Base-by-base conservation (phyloP, 2,797 vertebrate species). In the Brotula barbata region DNA sequence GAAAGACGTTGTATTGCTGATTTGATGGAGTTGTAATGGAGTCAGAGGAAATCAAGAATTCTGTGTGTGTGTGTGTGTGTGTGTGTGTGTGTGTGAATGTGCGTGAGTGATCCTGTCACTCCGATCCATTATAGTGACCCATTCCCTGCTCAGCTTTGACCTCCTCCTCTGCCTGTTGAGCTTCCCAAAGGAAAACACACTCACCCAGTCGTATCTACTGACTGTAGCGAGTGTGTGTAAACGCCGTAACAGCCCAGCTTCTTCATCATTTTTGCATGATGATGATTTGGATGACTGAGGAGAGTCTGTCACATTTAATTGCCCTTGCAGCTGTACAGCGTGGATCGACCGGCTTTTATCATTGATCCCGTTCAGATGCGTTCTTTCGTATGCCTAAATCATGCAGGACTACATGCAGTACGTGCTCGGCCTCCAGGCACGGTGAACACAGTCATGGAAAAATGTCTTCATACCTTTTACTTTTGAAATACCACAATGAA, bases 341-440 rank as follows among this genome's bases (percentile, higher is more conserved):
- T 49, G 36, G 67, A 70, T 67, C 4, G 25, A 42, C 23, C 61
- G 20, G 5, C 61, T 75, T 75, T 77, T 52, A 72, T 57, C 58
- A 44, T 74, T 55, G 49, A 60, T 68, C 66, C 50, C 57, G n/a
- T 46, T 28, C 43, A 73, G 55, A 58, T 62, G 62, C 71, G 68
- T 51, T 73, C 84, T 89, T 90, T 88, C 88, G 84, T 68, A 42
- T 76, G 77, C 84, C 90, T 92, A 86, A 86, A 88, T 90, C 88
- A 90, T 87, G 53, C 77, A 83, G 78, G 47, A 81, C 77, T 75
- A 87, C 83, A 77, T 58, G 60, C 37, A 61, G 75, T n/a, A n/a
- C n/a, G n/a, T n/a, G n/a, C n/a, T n/a, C n/a, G n/a, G n/a, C n/a
- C n/a, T n/a, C n/a, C n/a, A n/a, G n/a, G n/a, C n/a, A n/a, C n/a